A percentile compares a stretch with the other conserved stretches of the same genome.
Evolutionary conservation across 2,888 invertebrate genomes (phyloP).

Genomic region (Cerastoderma edule): DNA sequence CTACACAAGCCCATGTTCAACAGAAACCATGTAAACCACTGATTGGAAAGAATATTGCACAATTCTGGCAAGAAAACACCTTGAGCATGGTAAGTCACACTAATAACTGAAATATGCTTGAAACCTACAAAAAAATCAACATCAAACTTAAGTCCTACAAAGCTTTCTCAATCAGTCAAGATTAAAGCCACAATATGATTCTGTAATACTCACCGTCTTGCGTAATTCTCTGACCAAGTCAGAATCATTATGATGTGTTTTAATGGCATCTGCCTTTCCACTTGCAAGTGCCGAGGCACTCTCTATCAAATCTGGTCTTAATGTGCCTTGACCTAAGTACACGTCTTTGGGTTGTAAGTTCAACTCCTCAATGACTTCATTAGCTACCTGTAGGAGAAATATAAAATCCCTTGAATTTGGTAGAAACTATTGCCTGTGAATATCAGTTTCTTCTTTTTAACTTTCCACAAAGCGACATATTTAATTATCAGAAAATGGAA

Average conservation of each 20-base stretch:
- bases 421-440: too few relatives aligned
- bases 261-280: slow-evolving; percentile 96
- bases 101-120: too few relatives aligned
- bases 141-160: too few relatives aligned
- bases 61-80: too few relatives aligned
- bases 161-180: too few relatives aligned
- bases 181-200: too few relatives aligned
- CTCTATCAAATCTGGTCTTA: slow-evolving; percentile 98
- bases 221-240: slow-evolving; percentile 93
- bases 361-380: slow-evolving; percentile 94
- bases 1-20: too few relatives aligned
- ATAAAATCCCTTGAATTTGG: background rate
- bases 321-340: slow-evolving; percentile 94
- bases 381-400: slow-evolving; percentile 87
- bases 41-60: too few relatives aligned
- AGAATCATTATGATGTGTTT: slow-evolving; percentile 99
- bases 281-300: slow-evolving; percentile 94
- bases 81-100: too few relatives aligned
- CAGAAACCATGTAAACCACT: too few relatives aligned
- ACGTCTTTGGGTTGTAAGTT: slow-evolving; percentile 96
- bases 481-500: background rate
- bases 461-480: background rate
- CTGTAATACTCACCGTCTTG: slow-evolving; percentile 80
- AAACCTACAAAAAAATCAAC: too few relatives aligned
- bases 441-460: background rate